These are phyloP conservation scores for Formica selysi DNA, from an alignment of 1,140 invertebrate genomes.

Conservation along the genomic window DNA sequence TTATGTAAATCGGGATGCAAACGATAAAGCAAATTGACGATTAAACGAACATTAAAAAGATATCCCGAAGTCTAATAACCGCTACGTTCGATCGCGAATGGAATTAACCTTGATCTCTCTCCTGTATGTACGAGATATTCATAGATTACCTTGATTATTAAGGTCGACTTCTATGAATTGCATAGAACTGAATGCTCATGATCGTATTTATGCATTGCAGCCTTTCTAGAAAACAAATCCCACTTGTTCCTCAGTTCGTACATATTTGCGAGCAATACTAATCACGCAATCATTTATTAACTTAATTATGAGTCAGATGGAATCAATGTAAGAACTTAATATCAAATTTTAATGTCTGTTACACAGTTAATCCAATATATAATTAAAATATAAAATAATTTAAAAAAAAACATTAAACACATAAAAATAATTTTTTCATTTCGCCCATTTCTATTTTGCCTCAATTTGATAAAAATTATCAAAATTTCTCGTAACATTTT, in stretches of 20 bases:
- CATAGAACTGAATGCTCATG: constrained; percentile 34
- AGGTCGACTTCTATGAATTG: constrained; percentile 67
- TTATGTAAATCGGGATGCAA: constrained; percentile 52
- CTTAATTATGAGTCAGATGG: not conserved
- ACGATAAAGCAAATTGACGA: constrained; percentile 24
- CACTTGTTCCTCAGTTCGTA: constrained; percentile 15
- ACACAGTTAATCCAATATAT: not conserved
- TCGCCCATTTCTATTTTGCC: not conserved
- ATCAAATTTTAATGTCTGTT: not conserved
- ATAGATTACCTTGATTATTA: constrained; percentile 70
- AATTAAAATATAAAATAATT: not conserved
- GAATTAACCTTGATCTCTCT: constrained; percentile 70
- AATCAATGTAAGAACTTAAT: not conserved
- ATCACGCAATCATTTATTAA: constrained; percentile 4
- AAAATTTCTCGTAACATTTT: not conserved
- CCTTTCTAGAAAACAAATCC: constrained; percentile 40
- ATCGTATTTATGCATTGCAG: constrained; percentile 3
- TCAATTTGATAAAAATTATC: constrained; percentile 21
- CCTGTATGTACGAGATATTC: constrained; percentile 58
- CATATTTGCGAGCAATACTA: not conserved
- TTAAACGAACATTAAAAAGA: constrained; percentile 57
- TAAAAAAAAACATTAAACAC: not conserved
- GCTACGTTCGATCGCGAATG: constrained; percentile 63
- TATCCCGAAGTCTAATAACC: constrained; percentile 54
- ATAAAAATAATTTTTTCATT: not conserved